Evolutionary conservation across 2,797 vertebrate genomes (phyloP), one percentile per base, ranked within the genome.

Genomic region (Chaetophractus vellerosus): DNA sequence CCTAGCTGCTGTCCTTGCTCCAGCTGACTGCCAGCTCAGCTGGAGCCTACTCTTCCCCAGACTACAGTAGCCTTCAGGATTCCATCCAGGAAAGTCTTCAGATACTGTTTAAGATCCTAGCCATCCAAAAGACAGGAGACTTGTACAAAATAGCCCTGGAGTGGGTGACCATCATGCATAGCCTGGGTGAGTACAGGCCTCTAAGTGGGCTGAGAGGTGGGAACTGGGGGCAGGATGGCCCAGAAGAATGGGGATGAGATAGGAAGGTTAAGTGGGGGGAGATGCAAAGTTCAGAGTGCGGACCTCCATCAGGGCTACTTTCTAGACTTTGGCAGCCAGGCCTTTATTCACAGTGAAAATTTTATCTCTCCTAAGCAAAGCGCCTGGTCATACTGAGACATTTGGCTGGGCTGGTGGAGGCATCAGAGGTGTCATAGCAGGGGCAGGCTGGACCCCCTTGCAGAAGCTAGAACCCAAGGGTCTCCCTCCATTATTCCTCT

Each of bases 31-130:
- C 64, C 36, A 83, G n/a, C 38, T 81, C 19, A 48, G 26, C 74
- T 59, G 15, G 41, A 45, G 15, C 16, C 55, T 15, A 36, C 83
- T 94, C 63, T 86, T 85, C 36, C 36, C 86, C 83, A 99, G 99
- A 98, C 90, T 97, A 98, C 23, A 98, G 97, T n/a, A 94, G 81
- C 2, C 97, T 98, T 64, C 97, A 98, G 83, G 95, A 97, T 83
- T 98, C 98, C 38, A 96, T 98, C 41, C 98, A 99, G 89, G 98
- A 98, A 74, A 98, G 98, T 96, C 90, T 99, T 75, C 98, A 98
- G 97, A 96, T 95, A 12, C 90, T 99, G 57, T 98, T 98, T 92
- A 98, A 97, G 89, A 98, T 99, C 96, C 74, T 98, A 88, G 96
- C 94, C 55, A 98, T 98, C 5, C 98, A 98, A 28, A 95, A 98